Evolutionary conservation across 2,888 invertebrate genomes (phyloP).

Genomic region (Tiliacea aurago): DNA sequence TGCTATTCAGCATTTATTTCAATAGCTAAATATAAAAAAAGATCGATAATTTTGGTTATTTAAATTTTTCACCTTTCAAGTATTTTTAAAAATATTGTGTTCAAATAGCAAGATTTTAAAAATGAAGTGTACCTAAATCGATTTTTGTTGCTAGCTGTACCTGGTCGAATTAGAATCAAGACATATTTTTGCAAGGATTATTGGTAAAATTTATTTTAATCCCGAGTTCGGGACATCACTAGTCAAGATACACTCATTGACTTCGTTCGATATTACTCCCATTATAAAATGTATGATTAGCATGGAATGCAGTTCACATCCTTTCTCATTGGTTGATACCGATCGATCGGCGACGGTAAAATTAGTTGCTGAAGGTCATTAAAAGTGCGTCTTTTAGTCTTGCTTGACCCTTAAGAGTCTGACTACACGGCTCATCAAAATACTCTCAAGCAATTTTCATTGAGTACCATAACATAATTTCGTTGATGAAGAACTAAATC

Average conservation of each 20-base stretch:
- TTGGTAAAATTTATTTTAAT: neutral
- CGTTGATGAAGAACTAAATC: neutral
- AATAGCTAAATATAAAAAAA: neutral
- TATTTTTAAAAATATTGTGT: neutral
- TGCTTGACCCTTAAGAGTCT: neutral
- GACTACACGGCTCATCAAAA: neutral
- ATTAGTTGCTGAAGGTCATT: neutral
- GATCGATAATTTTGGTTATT: neutral
- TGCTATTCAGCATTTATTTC: neutral
- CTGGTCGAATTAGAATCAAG: neutral
- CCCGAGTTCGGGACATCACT: neutral
- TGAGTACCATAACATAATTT: neutral
- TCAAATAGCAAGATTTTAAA: neutral
- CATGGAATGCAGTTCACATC: constrained; percentile 1
- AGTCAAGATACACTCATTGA: neutral
- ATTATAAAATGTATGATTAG: neutral
- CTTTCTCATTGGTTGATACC: neutral
- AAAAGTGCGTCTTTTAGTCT: neutral
- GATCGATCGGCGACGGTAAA: neutral
- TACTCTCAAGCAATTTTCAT: neutral
- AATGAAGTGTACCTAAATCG: neutral
- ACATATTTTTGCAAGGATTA: neutral
- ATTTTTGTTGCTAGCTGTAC: neutral
- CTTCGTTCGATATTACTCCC: neutral
- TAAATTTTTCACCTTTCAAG: neutral